Conservation (phyloP, 2,888 invertebrate species). For the Lycia hirtaria region DNA sequence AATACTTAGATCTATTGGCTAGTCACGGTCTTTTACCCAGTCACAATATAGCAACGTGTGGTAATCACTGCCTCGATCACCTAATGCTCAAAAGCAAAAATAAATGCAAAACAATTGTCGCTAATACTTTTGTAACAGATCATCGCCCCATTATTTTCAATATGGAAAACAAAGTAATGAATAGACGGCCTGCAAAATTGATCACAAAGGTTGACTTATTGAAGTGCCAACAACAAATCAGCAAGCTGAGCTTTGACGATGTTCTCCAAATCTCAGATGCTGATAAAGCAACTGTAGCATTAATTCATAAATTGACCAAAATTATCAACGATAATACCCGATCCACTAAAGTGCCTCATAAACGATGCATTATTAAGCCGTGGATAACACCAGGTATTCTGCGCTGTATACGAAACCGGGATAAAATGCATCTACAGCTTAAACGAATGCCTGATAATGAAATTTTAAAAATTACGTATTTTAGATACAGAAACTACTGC, state of each 20-base stretch:
- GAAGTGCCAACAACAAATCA: too few relatives aligned
- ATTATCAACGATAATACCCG: too few relatives aligned
- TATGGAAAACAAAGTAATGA: background rate
- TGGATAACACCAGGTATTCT: too few relatives aligned
- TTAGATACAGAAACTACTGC: background rate
- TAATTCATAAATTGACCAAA: too few relatives aligned
- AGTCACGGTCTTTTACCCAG: conserved; percentile 24
- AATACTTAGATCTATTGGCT: conserved; percentile 30
- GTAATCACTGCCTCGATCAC: background rate
- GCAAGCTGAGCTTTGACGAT: too few relatives aligned
- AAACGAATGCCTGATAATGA: background rate
- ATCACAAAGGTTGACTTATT: too few relatives aligned
- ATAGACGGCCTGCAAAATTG: too few relatives aligned
- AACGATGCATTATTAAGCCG: too few relatives aligned
- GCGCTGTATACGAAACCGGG: too few relatives aligned
- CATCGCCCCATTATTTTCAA: background rate
- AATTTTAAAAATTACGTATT: background rate
- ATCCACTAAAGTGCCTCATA: too few relatives aligned
- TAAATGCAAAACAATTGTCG: conserved; percentile 6
- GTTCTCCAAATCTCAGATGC: too few relatives aligned
- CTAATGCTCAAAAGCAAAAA: conserved; percentile 5
- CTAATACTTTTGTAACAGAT: conserved; percentile 13
- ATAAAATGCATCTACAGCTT: background rate
- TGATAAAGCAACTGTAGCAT: too few relatives aligned
- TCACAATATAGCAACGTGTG: conserved; percentile 28